Evolutionary conservation across 2,888 invertebrate species (phyloP), one percentile per base, ranked within the genome.

Genomic region (Gonocerus acuteangulatus): DNA sequence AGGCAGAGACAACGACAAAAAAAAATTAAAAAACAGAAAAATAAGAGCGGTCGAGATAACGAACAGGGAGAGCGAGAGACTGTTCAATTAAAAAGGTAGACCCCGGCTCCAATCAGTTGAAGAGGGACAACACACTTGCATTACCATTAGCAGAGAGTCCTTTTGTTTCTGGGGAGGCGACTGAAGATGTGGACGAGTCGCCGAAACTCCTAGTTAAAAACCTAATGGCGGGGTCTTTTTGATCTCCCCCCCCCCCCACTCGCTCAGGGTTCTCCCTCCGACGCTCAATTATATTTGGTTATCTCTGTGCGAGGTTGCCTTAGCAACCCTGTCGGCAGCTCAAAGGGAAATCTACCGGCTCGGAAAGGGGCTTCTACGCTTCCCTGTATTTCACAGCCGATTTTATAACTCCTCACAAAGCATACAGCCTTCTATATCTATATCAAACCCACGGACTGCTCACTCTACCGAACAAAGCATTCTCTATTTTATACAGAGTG

Each of bases 231-330:
- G 6, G 36, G 36, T 63, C 58, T 58, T 54, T 60, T 62, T 47
- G 27, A 32, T 45, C 61, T 23, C 4, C 58, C 61, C 45, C 48
- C 42, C 60, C 16, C 39, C 39, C 21, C 44, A 1, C 22, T 39
- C 48, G 32, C 49, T n/a, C n/a, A n/a, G n/a, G n/a, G n/a, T n/a
- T n/a, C 27, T 16, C 44, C 57, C 63, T 32, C 56, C 59, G 58
- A 44, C 61, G 39, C 44, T 39, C 65, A 65, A 65, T 65, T 65
- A 65, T 65, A 65, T 65, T 65, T 65, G 54, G 65, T 65, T 65
- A 65, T 65, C 65, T 63, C 39, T 15, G 39, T 2, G 9, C 27
- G 27, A 39, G 59, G 65, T 65, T 48, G 49, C 65, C 63, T 18
- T 36, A 59, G 63, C 42, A 59, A 65, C 65, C 15, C 49, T 52